A percentile compares a stretch with the other conserved stretches of the same genome.
These are phyloP conservation scores for Hycleus phaleratus DNA, from an alignment of 1,140 invertebrate genomes.

Conservation along the genomic window DNA sequence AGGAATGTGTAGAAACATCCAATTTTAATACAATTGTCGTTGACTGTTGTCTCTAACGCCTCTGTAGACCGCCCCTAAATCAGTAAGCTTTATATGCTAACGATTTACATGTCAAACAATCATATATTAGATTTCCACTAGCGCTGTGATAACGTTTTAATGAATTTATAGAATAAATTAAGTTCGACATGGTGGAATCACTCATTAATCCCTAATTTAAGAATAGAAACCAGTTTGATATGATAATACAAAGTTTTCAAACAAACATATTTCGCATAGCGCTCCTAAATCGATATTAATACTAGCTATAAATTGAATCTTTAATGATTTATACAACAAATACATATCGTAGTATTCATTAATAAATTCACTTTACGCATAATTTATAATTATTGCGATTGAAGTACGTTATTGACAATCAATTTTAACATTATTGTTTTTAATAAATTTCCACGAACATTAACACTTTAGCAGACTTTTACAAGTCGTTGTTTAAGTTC, in stretches of 20 bases:
- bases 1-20: not conserved
- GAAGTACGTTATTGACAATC: no score
- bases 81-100: constrained; percentile 16
- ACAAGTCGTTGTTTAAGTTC: constrained; percentile 10
- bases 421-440: no score
- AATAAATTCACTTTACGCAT: no score
- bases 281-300: constrained; percentile 2
- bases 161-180: constrained; percentile 25
- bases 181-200: constrained; percentile 5
- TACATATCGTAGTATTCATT: no score
- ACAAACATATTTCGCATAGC: not conserved
- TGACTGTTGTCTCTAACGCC: constrained; percentile 6
- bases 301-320: not conserved
- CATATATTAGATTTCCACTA: constrained; percentile 21
- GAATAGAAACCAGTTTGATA: constrained; percentile 12
- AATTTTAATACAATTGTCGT: constrained; percentile 12
- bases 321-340: not conserved
- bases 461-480: not conserved
- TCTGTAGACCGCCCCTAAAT: constrained; percentile 8
- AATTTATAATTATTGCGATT: no score
- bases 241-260: constrained; percentile 7
- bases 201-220: constrained; percentile 11
- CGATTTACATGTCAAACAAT: constrained; percentile 25
- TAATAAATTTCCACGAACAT: no score
- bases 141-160: constrained; percentile 21